Percentiles rank a stretch among this genome's conserved stretches.
Evolutionary conservation across 2,113 vertebrate genomes (phyloP).

Genomic region (Thunnus thynnus): DNA sequence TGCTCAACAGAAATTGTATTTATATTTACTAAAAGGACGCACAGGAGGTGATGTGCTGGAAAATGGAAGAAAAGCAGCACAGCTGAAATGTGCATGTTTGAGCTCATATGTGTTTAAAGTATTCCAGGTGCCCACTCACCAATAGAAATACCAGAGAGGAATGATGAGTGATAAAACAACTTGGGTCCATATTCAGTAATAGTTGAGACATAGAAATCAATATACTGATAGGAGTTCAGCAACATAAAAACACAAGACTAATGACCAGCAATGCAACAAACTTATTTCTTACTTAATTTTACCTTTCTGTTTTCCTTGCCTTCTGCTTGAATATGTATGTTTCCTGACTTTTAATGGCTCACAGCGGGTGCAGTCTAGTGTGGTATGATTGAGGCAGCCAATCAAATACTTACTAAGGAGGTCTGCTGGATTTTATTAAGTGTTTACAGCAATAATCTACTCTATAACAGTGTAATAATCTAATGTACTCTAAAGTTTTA

Average conservation of each 20-base stretch:
- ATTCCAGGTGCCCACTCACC: too few species aligned
- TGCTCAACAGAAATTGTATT: background rate
- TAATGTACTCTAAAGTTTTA: background rate
- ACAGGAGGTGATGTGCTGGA: background rate
- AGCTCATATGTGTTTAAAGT: too few species aligned
- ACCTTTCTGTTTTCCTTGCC: background rate
- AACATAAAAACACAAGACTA: too few species aligned
- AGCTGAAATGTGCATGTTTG: background rate
- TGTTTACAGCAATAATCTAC: conserved; percentile 17
- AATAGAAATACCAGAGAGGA: too few species aligned
- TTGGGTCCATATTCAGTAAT: too few species aligned
- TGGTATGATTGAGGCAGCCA: conserved; percentile 15
- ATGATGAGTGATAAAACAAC: too few species aligned
- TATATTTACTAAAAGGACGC: background rate
- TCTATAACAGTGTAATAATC: conserved; percentile 1
- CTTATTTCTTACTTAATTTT: conserved; percentile 9
- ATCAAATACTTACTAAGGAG: conserved; percentile 30
- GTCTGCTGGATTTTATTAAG: conserved; percentile 22
- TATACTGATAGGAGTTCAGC: too few species aligned
- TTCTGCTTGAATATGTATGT: conserved; percentile 7
- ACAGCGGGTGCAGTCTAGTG: conserved; percentile 10
- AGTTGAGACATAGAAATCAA: too few species aligned
- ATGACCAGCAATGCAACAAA: background rate
- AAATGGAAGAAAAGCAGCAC: background rate
- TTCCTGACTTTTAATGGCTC: conserved; percentile 13